phyloP scores from a whole-genome alignment of 2,113 vertebrate genomes.

The Onychostoma macrolepis region DNA sequence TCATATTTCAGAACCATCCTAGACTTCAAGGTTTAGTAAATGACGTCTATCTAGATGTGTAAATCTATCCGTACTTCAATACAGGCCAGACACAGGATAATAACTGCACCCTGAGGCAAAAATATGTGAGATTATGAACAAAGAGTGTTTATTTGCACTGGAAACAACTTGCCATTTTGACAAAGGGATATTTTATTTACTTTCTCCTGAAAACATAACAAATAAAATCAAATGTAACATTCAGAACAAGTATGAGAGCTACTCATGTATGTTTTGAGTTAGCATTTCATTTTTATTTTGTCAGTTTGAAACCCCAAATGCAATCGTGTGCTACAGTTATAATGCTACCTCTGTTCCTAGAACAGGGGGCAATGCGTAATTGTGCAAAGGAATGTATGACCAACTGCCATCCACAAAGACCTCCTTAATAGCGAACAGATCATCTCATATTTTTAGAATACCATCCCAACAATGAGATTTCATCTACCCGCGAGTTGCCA shows the following conservation, averaged over 20 bases:
- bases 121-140: conserved; percentile 54
- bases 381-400: conserved; percentile 69
- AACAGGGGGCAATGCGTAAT: conserved; percentile 58
- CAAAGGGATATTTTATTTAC: conserved; percentile 46
- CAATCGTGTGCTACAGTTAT: conserved; percentile 52
- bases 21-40: conserved; percentile 24
- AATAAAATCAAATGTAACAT: conserved; percentile 57
- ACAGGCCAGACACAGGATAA: conserved; percentile 67
- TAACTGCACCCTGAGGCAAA: conserved; percentile 66
- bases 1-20: neutral
- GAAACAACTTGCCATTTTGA: conserved; percentile 46
- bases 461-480: conserved; percentile 56
- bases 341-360: conserved; percentile 67
- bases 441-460: conserved; percentile 66
- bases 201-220: conserved; percentile 31
- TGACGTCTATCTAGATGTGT: conserved; percentile 45
- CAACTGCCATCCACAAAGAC: conserved; percentile 62
- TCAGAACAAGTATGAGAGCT: conserved; percentile 23
- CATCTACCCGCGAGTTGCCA: conserved; percentile 67
- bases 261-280: conserved; percentile 29
- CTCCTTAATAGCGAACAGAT: conserved; percentile 58
- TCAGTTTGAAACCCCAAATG: conserved; percentile 20
- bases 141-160: conserved; percentile 49
- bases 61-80: conserved; percentile 64
- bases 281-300: conserved; percentile 29